A percentile compares a stretch with the other conserved stretches of the same genome.
These are phyloP conservation scores for Drosophila peninsularis DNA, from an alignment of 2,888 invertebrate genomes.

Conservation along the genomic window DNA sequence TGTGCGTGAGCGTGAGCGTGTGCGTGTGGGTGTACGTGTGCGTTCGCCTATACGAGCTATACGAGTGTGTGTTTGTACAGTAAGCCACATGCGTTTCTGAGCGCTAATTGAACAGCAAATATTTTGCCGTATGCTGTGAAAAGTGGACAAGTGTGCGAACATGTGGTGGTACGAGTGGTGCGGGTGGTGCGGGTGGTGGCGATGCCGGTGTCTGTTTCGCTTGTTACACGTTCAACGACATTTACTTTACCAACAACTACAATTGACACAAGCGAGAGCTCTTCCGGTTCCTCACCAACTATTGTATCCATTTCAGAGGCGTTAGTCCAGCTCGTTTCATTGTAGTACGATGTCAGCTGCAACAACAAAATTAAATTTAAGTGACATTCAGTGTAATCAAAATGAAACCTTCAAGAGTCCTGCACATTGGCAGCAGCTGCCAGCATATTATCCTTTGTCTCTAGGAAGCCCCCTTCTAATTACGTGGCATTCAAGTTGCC, in stretches of 20 bases:
- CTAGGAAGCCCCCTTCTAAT: conserved; percentile 23
- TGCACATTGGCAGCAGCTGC: conserved; percentile 2
- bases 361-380: conserved; percentile 25
- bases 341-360: conserved; percentile 84
- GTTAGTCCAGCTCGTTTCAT: conserved; percentile 84
- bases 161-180: conserved; percentile 6
- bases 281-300: conserved; percentile 89
- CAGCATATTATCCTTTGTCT: conserved; percentile 13
- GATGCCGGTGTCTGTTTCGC: conserved; percentile 40
- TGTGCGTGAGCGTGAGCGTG: background rate
- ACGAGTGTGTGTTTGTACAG: conserved; percentile 15
- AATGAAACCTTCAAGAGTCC: background rate
- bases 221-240: conserved; percentile 83
- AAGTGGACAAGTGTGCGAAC: conserved; percentile 18
- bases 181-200: conserved; percentile 9
- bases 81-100: conserved; percentile 51
- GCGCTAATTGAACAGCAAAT: conserved; percentile 54
- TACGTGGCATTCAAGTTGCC: conserved; percentile 26
- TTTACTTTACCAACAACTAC: conserved; percentile 90
- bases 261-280: conserved; percentile 92
- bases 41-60: background rate
- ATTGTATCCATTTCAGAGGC: conserved; percentile 84
- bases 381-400: conserved; percentile 3
- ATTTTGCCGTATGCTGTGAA: conserved; percentile 36
- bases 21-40: conserved; percentile 3